A percentile compares a stretch with the other conserved stretches of the same genome.
These are phyloP conservation scores for Elachura formosa DNA, from an alignment of 2,113 vertebrate species.

Conservation along the genomic window DNA sequence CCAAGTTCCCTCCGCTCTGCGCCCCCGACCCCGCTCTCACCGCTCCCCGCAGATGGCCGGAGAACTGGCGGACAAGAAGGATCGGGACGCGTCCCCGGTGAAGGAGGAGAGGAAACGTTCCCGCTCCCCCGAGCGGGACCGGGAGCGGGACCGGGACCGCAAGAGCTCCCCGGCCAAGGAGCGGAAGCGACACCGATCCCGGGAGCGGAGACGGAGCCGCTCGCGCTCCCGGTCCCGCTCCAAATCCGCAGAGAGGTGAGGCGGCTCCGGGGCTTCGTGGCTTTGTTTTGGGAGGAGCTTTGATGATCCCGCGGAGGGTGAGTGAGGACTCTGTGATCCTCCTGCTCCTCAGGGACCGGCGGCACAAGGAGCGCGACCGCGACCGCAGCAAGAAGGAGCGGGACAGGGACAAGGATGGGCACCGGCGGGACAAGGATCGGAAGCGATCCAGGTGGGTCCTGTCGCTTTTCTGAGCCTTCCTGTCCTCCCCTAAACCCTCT, in stretches of 20 bases:
- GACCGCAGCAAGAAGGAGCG: constrained; percentile 83
- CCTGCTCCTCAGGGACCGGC: constrained; percentile 76
- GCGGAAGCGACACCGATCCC: constrained; percentile 85
- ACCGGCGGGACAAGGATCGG: constrained; percentile 79
- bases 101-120: constrained; percentile 91
- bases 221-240: constrained; percentile 78
- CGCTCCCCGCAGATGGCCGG: constrained; percentile 83
- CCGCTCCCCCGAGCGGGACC: constrained; percentile 81
- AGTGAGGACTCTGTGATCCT: neutral
- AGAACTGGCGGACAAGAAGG: constrained; percentile 87
- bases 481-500: neutral
- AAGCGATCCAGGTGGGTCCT: constrained; percentile 80
- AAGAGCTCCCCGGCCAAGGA: constrained; percentile 85
- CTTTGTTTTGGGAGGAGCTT: neutral
- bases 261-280: rapidly evolving
- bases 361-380: constrained; percentile 86
- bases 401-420: neutral
- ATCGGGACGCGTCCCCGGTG: constrained; percentile 76
- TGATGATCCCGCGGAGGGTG: rapidly evolving
- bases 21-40: neutral
- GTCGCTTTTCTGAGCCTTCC: rapidly evolving
- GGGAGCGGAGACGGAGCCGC: constrained; percentile 81
- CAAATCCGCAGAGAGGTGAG: constrained; percentile 87
- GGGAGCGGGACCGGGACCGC: constrained; percentile 79
- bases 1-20: neutral